Conservation (phyloP, 2,888 invertebrate species). For the Acrocyrtus sp. region DNA sequence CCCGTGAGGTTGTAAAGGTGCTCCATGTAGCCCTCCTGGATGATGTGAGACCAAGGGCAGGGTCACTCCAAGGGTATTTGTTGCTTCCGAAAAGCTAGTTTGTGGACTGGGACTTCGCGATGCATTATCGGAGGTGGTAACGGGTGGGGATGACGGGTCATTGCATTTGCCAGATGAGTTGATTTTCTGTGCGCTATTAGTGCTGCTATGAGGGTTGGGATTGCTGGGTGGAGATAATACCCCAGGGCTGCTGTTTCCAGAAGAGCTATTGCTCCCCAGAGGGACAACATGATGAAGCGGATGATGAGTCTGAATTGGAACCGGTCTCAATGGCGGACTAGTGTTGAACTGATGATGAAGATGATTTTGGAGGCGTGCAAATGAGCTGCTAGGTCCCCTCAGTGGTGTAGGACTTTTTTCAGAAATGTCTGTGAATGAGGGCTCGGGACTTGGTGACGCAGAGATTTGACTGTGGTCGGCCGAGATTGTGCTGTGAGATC, state of each 20-base stretch:
- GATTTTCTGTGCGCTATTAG: too few species aligned
- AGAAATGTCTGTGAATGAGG: conserved; percentile 57
- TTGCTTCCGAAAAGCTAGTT: conserved; percentile 36
- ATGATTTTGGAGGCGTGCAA: conserved; percentile 41
- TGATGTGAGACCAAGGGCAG: too few species aligned
- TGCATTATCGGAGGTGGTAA: conserved; percentile 12
- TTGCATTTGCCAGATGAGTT: too few species aligned
- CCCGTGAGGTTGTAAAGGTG: conserved; percentile 66
- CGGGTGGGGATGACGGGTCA: too few species aligned
- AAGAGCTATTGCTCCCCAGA: conserved; percentile 51
- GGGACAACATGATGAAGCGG: conserved; percentile 40
- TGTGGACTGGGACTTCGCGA: conserved; percentile 41
- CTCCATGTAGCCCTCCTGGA: conserved; percentile 68
- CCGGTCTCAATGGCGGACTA: too few species aligned
- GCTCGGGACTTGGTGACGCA: conserved; percentile 57
- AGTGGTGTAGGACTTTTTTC: conserved; percentile 42
- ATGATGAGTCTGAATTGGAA: conserved; percentile 39
- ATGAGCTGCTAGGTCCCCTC: conserved; percentile 12
- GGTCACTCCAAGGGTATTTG: conserved; percentile 48
- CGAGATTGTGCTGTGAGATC: conserved; percentile 40
- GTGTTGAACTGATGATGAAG: too few species aligned
- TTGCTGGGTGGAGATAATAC: conserved; percentile 41
- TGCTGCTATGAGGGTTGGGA: conserved; percentile 36
- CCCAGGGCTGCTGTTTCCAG: conserved; percentile 38
- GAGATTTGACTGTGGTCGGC: conserved; percentile 24